phyloP scores from a whole-genome alignment of 2,797 vertebrate species.

The Bradypodion ventrale region DNA sequence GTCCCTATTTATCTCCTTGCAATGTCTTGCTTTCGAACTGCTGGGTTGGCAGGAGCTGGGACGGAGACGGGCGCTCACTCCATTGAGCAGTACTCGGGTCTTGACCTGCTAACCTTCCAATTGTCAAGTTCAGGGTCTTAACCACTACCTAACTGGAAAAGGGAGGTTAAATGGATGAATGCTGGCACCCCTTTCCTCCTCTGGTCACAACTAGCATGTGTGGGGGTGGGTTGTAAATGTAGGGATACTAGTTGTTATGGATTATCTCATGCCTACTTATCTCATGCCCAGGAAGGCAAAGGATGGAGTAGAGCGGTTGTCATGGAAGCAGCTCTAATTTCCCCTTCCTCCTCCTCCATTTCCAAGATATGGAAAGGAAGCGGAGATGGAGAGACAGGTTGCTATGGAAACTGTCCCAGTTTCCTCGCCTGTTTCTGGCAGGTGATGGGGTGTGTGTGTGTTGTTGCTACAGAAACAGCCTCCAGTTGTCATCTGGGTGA shows the following conservation, averaged over 20 bases:
- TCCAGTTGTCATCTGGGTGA: conserved; percentile 18
- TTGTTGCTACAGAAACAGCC: conserved; percentile 28
- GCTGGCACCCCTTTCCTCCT: background rate
- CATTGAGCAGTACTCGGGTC: too few species aligned
- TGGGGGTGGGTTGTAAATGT: background rate
- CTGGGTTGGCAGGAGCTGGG: too few species aligned
- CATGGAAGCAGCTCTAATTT: conserved; percentile 21
- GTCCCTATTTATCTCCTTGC: too few species aligned
- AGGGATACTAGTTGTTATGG: conserved; percentile 13
- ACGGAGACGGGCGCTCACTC: too few species aligned
- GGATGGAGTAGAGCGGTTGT: conserved; percentile 17
- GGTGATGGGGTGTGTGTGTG: conserved; percentile 19
- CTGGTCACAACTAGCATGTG: conserved; percentile 4
- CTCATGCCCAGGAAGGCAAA: background rate
- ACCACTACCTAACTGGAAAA: too few species aligned
- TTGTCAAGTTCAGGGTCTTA: too few species aligned
- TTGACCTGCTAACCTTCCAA: too few species aligned
- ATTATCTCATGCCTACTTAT: conserved; percentile 13
- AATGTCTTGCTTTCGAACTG: too few species aligned
- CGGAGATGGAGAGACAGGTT: conserved; percentile 25
- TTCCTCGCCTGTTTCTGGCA: conserved; percentile 23
- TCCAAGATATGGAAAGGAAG: background rate
- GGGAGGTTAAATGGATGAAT: background rate
- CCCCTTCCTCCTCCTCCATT: background rate
- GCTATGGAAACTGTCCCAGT: conserved; percentile 37